These are phyloP conservation scores for Axis porcinus DNA, from an alignment of 2,113 vertebrate species.

Conservation along the genomic window DNA sequence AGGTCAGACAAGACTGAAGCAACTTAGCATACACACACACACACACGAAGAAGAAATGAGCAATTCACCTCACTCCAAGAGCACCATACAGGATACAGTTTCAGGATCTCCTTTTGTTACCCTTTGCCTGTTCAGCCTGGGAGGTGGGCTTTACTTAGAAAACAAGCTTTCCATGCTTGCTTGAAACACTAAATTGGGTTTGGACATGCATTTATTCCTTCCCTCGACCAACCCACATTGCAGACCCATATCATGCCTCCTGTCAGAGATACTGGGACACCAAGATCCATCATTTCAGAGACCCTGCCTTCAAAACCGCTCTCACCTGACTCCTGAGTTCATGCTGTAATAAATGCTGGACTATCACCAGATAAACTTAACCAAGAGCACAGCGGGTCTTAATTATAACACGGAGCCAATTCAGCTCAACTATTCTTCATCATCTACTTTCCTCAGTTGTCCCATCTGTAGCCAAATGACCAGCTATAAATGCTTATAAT, in stretches of 20 bases:
- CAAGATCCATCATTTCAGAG: background rate
- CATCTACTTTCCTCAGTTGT: conserved; percentile 48
- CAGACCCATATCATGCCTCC: background rate
- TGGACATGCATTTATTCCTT: background rate
- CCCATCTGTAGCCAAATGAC: conserved; percentile 69
- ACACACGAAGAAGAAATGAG: background rate
- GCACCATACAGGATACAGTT: background rate
- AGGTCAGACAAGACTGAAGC: no score
- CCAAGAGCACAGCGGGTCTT: conserved; percentile 30
- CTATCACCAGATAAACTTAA: conserved; percentile 45
- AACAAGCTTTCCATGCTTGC: background rate
- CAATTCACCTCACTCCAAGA: background rate
- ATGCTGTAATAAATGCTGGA: background rate
- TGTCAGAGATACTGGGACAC: background rate
- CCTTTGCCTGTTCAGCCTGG: background rate
- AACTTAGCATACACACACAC: no score
- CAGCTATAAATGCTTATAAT: conserved; percentile 76
- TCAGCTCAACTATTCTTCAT: conserved; percentile 48
- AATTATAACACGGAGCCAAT: conserved; percentile 22
- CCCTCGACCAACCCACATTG: background rate
- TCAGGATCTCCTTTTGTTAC: background rate
- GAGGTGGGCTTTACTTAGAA: background rate
- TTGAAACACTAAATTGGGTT: background rate
- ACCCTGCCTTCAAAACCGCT: background rate
- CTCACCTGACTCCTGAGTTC: background rate